Percentiles rank a stretch among this genome's conserved stretches.
phyloP scores from a whole-genome alignment of 1,140 invertebrate species.

The Centruroides sculpturatus region DNA sequence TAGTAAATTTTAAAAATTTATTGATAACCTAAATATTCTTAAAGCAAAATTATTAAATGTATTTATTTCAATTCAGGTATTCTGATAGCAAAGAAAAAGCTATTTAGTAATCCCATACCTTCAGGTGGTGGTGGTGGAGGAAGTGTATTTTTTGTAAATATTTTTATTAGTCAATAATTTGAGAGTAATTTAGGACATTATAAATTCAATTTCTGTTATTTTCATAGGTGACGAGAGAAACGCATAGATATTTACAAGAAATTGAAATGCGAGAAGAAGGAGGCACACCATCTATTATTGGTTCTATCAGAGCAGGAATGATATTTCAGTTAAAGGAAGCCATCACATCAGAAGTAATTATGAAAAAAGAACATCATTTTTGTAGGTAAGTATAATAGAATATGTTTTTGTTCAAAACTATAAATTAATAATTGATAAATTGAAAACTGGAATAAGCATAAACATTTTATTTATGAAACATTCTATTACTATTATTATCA shows the following conservation, averaged over 20 bases:
- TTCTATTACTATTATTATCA: conserved; percentile 20
- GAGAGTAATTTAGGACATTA: no score
- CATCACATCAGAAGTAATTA: conserved; percentile 54
- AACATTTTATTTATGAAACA: no score
- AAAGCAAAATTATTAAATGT: neutral
- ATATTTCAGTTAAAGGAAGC: conserved; percentile 74
- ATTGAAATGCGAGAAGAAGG: conserved; percentile 62
- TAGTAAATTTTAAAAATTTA: neutral
- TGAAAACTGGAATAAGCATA: no score
- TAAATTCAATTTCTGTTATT: neutral
- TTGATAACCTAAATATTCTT: neutral
- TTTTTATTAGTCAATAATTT: no score
- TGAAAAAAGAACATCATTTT: conserved; percentile 46
- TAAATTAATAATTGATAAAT: no score
- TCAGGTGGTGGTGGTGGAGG: conserved; percentile 44
- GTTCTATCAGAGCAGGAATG: conserved; percentile 66
- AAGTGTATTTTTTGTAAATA: conserved; percentile 44
- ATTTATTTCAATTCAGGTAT: conserved; percentile 34
- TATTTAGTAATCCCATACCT: conserved; percentile 41
- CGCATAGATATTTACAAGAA: conserved; percentile 42
- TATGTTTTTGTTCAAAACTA: no score
- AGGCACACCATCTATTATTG: conserved; percentile 66
- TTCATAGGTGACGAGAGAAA: conserved; percentile 29
- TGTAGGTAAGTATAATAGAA: conserved; percentile 21
- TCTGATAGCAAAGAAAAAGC: conserved; percentile 46